Base-by-base conservation (phyloP, 2,113 vertebrate species). In the Rhinopomastus cyanomelas region DNA sequence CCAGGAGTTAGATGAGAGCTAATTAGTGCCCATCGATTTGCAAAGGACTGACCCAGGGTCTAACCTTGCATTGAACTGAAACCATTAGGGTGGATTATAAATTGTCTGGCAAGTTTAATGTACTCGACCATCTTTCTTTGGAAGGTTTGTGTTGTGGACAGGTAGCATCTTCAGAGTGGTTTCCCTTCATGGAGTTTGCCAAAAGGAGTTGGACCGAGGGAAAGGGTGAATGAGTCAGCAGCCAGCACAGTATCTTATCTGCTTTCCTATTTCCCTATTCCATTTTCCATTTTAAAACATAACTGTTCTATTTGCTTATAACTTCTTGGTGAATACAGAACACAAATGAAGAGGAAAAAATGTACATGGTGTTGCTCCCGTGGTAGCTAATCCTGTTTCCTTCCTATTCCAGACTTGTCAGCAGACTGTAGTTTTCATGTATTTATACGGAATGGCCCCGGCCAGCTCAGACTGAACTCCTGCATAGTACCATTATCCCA, bases 1-100 rank as follows among this genome's bases (percentile, higher is more conserved):
- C 67, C 44, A 57, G 75, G 11, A 67, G 81, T 86, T 96, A 79
- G 67, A 76, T 76, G 81, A 92, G 67, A 94, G 27, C 83, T 94
- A 91, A 95, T 96, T 93, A 90, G 71, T 12, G 34, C 57, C 56
- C 71, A 88, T 95, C 90, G 93, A 94, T 96, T 91, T 90, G 55
- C 60, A 65, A 86, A 69, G 71, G 65, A 79, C 74, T 94, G 90
- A 90, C 83, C 71, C 71, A 22, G 67, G 30, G 74, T 92, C 81
- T 92, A 91, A 84, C 81, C 87, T 69, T 72, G 39, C 37, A 85
- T 59, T 88, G 91, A 93, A 88, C 84, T 12, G 52, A 49, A 92
- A 77, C 51, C 62, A 62, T 65, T 84, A n/a, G 55, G 74, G 56
- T 65, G 39, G 62, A 86, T 93, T 91, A 56, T 68, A 49, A 89